Conservation (phyloP, 2,888 invertebrate species). For the Drosophila robusta region DNA sequence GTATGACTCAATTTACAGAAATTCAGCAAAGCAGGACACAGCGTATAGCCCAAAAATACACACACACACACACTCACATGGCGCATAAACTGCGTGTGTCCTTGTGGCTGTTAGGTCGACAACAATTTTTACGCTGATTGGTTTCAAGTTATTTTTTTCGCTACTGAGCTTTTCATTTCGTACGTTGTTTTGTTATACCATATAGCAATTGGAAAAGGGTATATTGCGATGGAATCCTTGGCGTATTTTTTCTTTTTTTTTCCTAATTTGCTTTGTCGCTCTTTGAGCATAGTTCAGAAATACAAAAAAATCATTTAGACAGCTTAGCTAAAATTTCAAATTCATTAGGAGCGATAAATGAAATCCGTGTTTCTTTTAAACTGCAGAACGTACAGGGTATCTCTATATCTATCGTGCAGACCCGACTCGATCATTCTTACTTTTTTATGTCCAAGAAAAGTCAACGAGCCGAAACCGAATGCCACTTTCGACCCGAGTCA, state of each 20-base stretch:
- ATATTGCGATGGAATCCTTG: background rate
- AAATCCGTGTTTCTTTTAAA: too few relatives aligned
- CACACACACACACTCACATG: constrained; percentile 5
- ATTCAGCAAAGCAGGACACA: constrained; percentile 29
- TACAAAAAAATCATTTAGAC: too few relatives aligned
- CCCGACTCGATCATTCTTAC: background rate
- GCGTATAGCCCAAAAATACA: constrained; percentile 21
- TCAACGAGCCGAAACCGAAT: constrained; percentile 78
- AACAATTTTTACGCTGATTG: constrained; percentile 80
- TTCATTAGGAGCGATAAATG: too few relatives aligned
- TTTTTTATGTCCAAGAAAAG: constrained; percentile 44
- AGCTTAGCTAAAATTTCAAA: too few relatives aligned
- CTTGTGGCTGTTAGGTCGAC: constrained; percentile 34
- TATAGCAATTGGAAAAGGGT: background rate
- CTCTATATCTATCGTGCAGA: background rate
- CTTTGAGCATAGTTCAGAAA: too few relatives aligned
- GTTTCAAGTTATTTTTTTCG: constrained; percentile 68
- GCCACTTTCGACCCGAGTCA: constrained; percentile 35
- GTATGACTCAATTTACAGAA: constrained; percentile 69
- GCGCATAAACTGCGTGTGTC: constrained; percentile 39
- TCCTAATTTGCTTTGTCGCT: too few relatives aligned
- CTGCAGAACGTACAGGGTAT: background rate
- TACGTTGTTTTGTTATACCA: background rate
- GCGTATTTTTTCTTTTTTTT: too few relatives aligned
- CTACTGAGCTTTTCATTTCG: constrained; percentile 37